A percentile compares a stretch with the other conserved stretches of the same genome.
phyloP scores from a whole-genome alignment of 1,140 invertebrate genomes.

The Drosophila rhopaloa region DNA sequence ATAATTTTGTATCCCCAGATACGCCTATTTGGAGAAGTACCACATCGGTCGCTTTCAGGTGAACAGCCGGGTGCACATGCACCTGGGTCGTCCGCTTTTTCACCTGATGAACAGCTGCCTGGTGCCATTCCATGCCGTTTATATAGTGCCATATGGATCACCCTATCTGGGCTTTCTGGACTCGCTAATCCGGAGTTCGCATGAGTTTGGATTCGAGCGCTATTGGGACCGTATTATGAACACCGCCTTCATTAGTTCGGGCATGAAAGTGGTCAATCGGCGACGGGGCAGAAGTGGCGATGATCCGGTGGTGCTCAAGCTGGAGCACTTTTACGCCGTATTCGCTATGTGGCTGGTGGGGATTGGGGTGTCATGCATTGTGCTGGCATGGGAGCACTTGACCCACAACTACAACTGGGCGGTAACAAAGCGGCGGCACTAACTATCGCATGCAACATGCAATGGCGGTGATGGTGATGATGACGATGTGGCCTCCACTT shows the following conservation, averaged over 20 bases:
- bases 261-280: conserved; percentile 44
- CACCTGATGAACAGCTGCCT: conserved; percentile 79
- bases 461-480: conserved; percentile 13
- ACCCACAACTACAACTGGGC: conserved; percentile 48
- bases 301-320: conserved; percentile 67
- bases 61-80: conserved; percentile 58
- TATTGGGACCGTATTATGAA: conserved; percentile 80
- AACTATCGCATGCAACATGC: conserved; percentile 49
- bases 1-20: conserved; percentile 2
- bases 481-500: conserved; percentile 23
- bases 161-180: conserved; percentile 78
- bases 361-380: conserved; percentile 39
- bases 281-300: conserved; percentile 46
- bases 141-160: conserved; percentile 78
- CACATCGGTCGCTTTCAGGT: conserved; percentile 68
- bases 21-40: conserved; percentile 73
- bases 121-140: conserved; percentile 78
- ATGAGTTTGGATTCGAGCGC: conserved; percentile 68
- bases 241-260: conserved; percentile 63
- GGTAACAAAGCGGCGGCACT: conserved; percentile 40
- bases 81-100: conserved; percentile 57
- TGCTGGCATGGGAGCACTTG: conserved; percentile 61
- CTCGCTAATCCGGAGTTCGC: conserved; percentile 57
- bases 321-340: conserved; percentile 72
- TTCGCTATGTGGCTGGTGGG: conserved; percentile 70